Base-by-base conservation (phyloP, 2,797 vertebrate genomes). In the Anguilla anguilla region DNA sequence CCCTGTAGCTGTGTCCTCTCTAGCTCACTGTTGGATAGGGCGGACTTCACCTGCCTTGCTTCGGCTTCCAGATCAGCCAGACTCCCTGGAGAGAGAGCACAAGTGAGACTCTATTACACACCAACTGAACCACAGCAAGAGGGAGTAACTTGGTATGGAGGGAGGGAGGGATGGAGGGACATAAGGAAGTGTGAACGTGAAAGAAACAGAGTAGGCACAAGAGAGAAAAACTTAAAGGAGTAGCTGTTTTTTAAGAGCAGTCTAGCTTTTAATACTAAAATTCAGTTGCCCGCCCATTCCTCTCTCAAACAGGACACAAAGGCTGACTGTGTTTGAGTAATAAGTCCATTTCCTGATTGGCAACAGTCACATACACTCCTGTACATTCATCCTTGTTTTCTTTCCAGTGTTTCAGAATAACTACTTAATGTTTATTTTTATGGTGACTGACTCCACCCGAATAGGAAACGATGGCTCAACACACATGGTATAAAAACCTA, bases 1-100 rank as follows among this genome's bases (percentile, higher is more conserved):
- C 97, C 96, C 74, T 99, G 97, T 1, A 99, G 92, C 89, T 97
- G 96, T 89, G 97, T 97, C 94, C 98, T 99, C 89, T 99, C 97
- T 28, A 91, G 87, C 92, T 98, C 97, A 79, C 95, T 91, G 88
- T 96, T 96, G 84, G 96, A 94, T 90, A 98, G 85, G 7, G 95
- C 93, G 2, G 91, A 94, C 93, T 97, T 99, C 82, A 95, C 92
- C 90, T 95, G 97, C 93, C 97, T 98, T 79, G 97, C 91, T 92
- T 99, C 97, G 64, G 97, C 97, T 92, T 98, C 97, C 10, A 98
- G 93, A 83, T 93, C 93, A 81, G 95, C 96, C 93, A 98, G 94
- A 84, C 95, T 92, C 87, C 96, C 99, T 79, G 39, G 31, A 51
- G 6, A n/a, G 64, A 43, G 51, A 2, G 64, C 6, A 67, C 64